Evolutionary conservation across 2,797 vertebrate species (phyloP).

Genomic region (Tarsius wallacei): DNA sequence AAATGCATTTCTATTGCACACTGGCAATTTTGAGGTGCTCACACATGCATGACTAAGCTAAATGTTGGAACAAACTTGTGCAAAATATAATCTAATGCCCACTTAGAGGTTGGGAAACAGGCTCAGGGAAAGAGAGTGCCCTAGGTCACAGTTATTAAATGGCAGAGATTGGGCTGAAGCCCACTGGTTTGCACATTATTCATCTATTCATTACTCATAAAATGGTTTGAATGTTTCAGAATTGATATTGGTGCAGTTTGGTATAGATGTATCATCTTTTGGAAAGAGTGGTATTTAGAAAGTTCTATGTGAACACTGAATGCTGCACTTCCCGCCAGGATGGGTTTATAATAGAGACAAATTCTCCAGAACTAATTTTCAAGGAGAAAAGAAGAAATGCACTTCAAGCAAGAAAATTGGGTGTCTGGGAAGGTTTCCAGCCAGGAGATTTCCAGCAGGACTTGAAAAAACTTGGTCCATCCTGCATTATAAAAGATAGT

Average conservation of each 20-base stretch:
- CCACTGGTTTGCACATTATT: neutral
- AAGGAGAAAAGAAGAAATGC: conserved; percentile 68
- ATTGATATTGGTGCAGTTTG: neutral
- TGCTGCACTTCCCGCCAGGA: neutral
- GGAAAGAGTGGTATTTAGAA: neutral
- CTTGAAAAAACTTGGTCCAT: neutral
- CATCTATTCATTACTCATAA: neutral
- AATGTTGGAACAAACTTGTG: neutral
- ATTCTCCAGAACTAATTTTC: conserved; percentile 31
- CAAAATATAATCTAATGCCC: neutral
- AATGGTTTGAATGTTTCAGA: neutral
- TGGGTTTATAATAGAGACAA: neutral
- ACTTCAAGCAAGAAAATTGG: conserved; percentile 45
- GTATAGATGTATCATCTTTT: neutral
- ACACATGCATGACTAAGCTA: neutral
- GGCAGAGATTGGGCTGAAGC: neutral
- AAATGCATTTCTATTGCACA: neutral
- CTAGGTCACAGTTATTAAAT: neutral
- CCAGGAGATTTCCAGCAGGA: conserved; percentile 54
- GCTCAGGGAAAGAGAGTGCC: neutral
- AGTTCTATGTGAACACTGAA: neutral
- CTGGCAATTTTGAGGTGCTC: neutral
- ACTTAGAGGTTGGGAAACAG: neutral
- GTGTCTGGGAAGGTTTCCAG: conserved; percentile 58
- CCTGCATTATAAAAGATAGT: neutral